These are phyloP conservation scores for Channa striata DNA, from an alignment of 2,797 vertebrate genomes.

Conservation along the genomic window DNA sequence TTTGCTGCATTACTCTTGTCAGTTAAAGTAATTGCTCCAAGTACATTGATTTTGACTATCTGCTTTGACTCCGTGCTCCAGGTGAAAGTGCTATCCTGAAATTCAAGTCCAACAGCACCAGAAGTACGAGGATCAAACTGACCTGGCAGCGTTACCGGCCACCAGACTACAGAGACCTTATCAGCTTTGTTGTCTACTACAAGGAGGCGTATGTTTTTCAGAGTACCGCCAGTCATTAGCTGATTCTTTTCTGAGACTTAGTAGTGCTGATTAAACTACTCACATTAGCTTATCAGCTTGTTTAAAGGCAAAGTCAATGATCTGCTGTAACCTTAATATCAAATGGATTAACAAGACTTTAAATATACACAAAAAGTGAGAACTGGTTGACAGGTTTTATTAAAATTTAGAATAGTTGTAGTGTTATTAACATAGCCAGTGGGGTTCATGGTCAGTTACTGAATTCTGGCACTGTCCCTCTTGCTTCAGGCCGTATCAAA, in stretches of 20 bases:
- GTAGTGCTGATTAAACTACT: background rate
- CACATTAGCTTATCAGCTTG: background rate
- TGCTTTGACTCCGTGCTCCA: constrained; percentile 54
- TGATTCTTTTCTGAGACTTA: background rate
- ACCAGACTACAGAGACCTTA: constrained; percentile 93
- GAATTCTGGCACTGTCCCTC: background rate
- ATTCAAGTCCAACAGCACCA: constrained; percentile 92
- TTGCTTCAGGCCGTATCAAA: constrained; percentile 89
- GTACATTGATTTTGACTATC: constrained; percentile 14
- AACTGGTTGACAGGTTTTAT: background rate
- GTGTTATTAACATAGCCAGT: background rate
- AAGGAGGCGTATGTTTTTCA: constrained; percentile 94
- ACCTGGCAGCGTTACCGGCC: constrained; percentile 95
- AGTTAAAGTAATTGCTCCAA: constrained; percentile 18
- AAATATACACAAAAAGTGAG: background rate
- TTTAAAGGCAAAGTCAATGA: constrained; percentile 1
- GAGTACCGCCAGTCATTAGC: background rate
- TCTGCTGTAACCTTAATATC: background rate
- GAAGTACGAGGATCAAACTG: constrained; percentile 91
- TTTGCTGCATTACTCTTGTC: constrained; percentile 26
- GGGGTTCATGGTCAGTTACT: background rate
- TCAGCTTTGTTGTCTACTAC: constrained; percentile 98
- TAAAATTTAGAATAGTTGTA: background rate
- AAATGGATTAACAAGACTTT: background rate
- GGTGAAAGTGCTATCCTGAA: constrained; percentile 93